A percentile compares a stretch with the other conserved stretches of the same genome.
phyloP scores from a whole-genome alignment of 1,140 invertebrate genomes.

The Bombyx mandarina region DNA sequence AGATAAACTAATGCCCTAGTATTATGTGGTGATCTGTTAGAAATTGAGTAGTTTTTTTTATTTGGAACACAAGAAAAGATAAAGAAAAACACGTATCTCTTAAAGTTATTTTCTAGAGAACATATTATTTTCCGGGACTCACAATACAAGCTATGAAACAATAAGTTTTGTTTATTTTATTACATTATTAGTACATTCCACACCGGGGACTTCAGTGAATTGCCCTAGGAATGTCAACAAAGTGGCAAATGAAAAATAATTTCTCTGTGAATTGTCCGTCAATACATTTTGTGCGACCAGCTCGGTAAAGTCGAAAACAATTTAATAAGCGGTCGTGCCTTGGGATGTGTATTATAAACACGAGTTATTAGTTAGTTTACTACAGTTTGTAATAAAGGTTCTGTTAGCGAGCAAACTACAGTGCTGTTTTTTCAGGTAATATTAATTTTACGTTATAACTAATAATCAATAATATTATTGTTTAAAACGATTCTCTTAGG shows the following conservation, averaged over 20 bases:
- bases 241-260: constrained; percentile 8
- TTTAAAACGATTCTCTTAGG: no score
- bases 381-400: neutral
- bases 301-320: constrained; percentile 11
- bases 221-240: constrained; percentile 10
- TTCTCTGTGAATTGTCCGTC: constrained; percentile 9
- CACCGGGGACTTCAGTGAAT: constrained; percentile 4
- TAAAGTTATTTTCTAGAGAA: no score
- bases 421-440: neutral
- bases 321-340: constrained; percentile 6
- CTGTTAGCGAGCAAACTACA: neutral
- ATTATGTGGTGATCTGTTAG: no score
- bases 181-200: no score
- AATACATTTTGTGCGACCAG: constrained; percentile 5
- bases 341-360: neutral
- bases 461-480: no score
- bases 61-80: no score
- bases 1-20: no score
- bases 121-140: neutral
- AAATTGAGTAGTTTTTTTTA: no score
- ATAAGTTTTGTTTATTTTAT: neutral
- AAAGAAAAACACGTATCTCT: no score
- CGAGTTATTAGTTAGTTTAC: constrained; percentile 4
- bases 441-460: neutral
- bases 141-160: neutral